Evolutionary conservation across 2,888 invertebrate species (phyloP).

Genomic region (Amaurobius ferox): DNA sequence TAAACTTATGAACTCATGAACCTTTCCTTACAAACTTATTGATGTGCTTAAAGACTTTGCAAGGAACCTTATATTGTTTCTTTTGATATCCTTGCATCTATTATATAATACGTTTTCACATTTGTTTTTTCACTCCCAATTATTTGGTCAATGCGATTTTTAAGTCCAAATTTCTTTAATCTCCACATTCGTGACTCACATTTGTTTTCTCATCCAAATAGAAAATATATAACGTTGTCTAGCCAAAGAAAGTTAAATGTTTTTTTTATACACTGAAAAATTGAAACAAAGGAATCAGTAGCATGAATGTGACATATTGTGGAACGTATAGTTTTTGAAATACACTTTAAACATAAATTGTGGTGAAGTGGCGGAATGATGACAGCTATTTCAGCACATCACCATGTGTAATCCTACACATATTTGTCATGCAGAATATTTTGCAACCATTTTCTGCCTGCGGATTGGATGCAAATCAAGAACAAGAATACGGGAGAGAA

Average conservation of each 20-base stretch:
- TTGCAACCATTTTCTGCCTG: background rate
- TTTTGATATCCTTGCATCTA: too few species aligned
- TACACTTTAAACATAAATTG: conserved; percentile 15
- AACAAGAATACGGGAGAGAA: background rate
- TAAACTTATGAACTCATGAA: too few species aligned
- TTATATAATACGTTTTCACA: too few species aligned
- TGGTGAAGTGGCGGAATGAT: background rate
- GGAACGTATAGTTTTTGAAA: conserved; percentile 15
- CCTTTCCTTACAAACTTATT: too few species aligned
- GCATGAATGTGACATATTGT: conserved; percentile 27
- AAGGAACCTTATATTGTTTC: too few species aligned
- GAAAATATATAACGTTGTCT: conserved; percentile 20
- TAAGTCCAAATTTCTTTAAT: too few species aligned
- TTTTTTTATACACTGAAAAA: conserved; percentile 25
- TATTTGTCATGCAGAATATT: conserved; percentile 6
- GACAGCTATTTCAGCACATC: conserved; percentile 3
- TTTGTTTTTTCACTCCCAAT: too few species aligned
- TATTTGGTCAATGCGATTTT: too few species aligned
- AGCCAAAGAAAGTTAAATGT: conserved; percentile 39
- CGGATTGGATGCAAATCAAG: background rate
- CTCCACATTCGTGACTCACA: too few species aligned
- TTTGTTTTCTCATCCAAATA: too few species aligned
- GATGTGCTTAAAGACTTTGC: too few species aligned
- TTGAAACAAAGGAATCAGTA: conserved; percentile 14
- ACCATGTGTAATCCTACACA: background rate